Evolutionary conservation across 1,140 invertebrate genomes (phyloP).

Genomic region (Cydia pomonella): DNA sequence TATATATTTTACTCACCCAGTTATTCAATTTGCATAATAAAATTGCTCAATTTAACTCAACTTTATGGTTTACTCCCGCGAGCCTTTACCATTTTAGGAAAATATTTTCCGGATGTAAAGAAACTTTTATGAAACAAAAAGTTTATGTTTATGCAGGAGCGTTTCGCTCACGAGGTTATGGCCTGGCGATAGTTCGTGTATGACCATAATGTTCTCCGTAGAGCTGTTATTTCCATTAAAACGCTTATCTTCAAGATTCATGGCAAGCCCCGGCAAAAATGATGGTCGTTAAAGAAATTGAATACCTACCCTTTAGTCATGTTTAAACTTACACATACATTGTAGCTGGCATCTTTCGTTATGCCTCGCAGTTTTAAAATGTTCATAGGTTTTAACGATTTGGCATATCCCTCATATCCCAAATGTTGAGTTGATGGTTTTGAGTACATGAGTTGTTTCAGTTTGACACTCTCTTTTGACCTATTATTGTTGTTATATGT

Average conservation of each 20-base stretch:
- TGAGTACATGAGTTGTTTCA: not conserved
- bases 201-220: conserved; percentile 56
- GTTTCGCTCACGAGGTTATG: conserved; percentile 50
- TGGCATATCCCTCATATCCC: too few relatives aligned
- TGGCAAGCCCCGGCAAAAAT: conserved; percentile 58
- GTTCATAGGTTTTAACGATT: not conserved
- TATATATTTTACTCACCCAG: conserved; percentile 13
- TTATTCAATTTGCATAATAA: conserved; percentile 33
- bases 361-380: not conserved
- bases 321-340: conserved; percentile 43
- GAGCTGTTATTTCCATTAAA: conserved; percentile 64
- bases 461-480: not conserved
- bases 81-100: conserved; percentile 31
- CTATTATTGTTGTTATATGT: not conserved
- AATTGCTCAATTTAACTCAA: conserved; percentile 32
- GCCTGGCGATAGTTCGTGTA: conserved; percentile 58
- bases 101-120: conserved; percentile 29
- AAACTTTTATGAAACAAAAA: conserved; percentile 40
- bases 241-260: conserved; percentile 67
- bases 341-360: conserved; percentile 19
- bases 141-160: conserved; percentile 56
- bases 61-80: conserved; percentile 21
- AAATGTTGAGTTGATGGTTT: not conserved
- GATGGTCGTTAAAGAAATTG: conserved; percentile 67
- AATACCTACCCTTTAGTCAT: conserved; percentile 60